Evolutionary conservation across 2,113 vertebrate species (phyloP), one percentile per base, ranked within the genome.

Genomic region (Chamaea fasciata): DNA sequence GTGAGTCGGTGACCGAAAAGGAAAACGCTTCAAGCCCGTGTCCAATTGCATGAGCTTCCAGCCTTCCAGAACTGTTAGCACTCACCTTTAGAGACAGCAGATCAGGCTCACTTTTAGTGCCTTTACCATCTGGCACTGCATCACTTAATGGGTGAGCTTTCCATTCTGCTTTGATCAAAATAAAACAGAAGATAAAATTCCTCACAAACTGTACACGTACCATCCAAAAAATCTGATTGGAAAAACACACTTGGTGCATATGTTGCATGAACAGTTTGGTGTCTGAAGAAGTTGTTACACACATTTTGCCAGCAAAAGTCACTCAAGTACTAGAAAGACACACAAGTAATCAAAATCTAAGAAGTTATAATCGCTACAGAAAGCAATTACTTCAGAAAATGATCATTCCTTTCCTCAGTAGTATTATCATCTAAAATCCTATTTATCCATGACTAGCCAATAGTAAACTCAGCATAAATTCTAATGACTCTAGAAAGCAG

Each of bases 11-110:
- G 88, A 92, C 67, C 53, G 53, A 76, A 31, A 71, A 88, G 50
- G 41, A 81, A 90, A 83, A 49, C 1, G 19, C 67, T 69, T 14
- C 13, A 15, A 73, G 52, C 10, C 53, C 23, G 2, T 64, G 86
- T 70, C 59, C 82, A 73, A 65, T 53, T 88, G 33, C 37, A 26
- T 69, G 68, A 77, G 55, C 11, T 76, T 79, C 62, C 87, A 93
- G 70, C 62, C 71, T 93, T 82, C 64, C 71, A 50, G 60, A 88
- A 4, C n/a, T 50, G 59, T 57, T 70, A 90, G 50, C 27, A 17
- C 37, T 83, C 71, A 83, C 68, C 76, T 90, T 70, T 70, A 57
- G 21, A 69, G 55, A 47, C 2, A 2, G 63, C 53, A 88, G 20
- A 44, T 68, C 10, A 56, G 39, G 65, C 44, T 80, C 57, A 41